Evolutionary conservation across 1,140 invertebrate species (phyloP).

Genomic region (Dinothrombium tinctorium): DNA sequence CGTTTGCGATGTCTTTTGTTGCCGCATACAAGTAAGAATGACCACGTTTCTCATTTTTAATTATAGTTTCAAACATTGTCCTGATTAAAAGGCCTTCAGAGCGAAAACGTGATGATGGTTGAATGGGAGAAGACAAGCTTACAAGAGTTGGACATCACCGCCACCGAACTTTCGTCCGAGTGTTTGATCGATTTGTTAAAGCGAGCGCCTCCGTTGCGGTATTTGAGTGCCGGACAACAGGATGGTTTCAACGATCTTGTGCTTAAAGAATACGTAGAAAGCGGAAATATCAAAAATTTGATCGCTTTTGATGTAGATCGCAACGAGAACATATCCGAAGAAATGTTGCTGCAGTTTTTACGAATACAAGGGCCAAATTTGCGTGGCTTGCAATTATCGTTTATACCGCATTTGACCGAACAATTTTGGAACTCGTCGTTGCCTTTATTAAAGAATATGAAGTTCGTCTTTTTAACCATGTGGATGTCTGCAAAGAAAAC

Average conservation of each 20-base stretch:
- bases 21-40: constrained; percentile 64
- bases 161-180: constrained; percentile 79
- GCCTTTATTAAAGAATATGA: constrained; percentile 64
- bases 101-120: constrained; percentile 71
- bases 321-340: constrained; percentile 83
- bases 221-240: constrained; percentile 77
- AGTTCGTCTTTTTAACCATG: constrained; percentile 27
- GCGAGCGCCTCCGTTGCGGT: constrained; percentile 59
- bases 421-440: constrained; percentile 82
- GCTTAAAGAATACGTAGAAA: constrained; percentile 41
- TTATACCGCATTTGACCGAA: constrained; percentile 93
- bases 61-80: constrained; percentile 9
- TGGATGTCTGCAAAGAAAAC: background rate
- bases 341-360: constrained; percentile 69
- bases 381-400: constrained; percentile 59
- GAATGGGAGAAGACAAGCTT: constrained; percentile 92
- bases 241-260: constrained; percentile 82
- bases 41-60: background rate
- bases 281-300: constrained; percentile 57
- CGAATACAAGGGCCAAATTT: constrained; percentile 65
- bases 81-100: constrained; percentile 54
- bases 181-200: constrained; percentile 77
- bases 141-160: constrained; percentile 86
- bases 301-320: constrained; percentile 75
- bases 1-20: constrained; percentile 74